Evolutionary conservation across 2,888 invertebrate genomes (phyloP).

Genomic region (Rhagium mordax): DNA sequence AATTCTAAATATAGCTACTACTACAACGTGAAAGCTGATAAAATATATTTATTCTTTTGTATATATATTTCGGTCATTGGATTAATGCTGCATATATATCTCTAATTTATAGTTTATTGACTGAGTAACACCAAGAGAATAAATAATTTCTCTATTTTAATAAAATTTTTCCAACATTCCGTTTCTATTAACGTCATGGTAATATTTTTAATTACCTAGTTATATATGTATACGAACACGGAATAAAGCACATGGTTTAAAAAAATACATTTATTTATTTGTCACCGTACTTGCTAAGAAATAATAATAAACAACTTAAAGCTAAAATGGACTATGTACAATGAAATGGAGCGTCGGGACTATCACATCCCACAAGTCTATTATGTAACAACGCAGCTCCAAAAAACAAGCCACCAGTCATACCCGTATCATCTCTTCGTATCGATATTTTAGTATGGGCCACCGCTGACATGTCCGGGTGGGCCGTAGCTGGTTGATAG

Average conservation of each 20-base stretch:
- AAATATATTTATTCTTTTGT: not conserved
- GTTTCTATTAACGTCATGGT: too few species aligned
- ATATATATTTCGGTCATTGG: not conserved
- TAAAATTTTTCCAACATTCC: too few species aligned
- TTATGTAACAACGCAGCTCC: constrained; percentile 38
- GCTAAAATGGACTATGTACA: constrained; percentile 39
- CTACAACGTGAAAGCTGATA: not conserved
- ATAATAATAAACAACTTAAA: constrained; percentile 37
- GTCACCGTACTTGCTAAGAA: constrained; percentile 64
- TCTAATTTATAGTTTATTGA: not conserved
- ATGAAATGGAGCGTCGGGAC: constrained; percentile 35
- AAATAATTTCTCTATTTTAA: too few species aligned
- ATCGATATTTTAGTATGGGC: constrained; percentile 43
- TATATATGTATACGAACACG: too few species aligned
- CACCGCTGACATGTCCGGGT: constrained; percentile 64
- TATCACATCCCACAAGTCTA: constrained; percentile 46
- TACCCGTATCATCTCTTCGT: constrained; percentile 46
- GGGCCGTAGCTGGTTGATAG: constrained; percentile 63
- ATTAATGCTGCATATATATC: not conserved
- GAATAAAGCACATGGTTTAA: constrained; percentile 31
- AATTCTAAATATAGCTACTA: too few species aligned
- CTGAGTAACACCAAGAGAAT: too few species aligned
- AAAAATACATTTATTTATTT: constrained; percentile 66
- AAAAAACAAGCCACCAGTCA: constrained; percentile 12
- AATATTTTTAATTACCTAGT: too few species aligned